Conservation (phyloP, 2,888 invertebrate genomes). For the Dendrolimus pini region DNA sequence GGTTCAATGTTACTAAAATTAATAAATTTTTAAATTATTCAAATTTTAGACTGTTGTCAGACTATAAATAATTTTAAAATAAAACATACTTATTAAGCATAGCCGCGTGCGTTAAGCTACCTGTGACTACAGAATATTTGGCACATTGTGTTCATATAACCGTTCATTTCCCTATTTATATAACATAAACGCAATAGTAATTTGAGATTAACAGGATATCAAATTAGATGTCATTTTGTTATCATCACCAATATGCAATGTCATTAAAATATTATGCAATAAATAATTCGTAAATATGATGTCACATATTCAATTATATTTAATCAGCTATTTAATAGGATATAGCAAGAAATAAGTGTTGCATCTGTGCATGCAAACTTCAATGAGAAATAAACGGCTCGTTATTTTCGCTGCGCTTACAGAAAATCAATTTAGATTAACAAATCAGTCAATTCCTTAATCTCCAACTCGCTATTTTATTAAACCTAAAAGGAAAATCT, state of each 20-base stretch:
- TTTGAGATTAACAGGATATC: constrained; percentile 6
- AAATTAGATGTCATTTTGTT: not conserved
- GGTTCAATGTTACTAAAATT: too few relatives aligned
- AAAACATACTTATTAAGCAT: not conserved
- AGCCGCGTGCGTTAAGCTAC: constrained; percentile 31
- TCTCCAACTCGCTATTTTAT: constrained; percentile 22
- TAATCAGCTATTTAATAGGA: too few relatives aligned
- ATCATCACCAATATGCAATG: too few relatives aligned
- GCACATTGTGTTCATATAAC: constrained; percentile 46
- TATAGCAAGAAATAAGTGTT: too few relatives aligned
- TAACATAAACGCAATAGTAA: constrained; percentile 7
- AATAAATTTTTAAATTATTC: too few relatives aligned
- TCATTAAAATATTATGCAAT: too few relatives aligned
- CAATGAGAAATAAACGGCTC: constrained; percentile 9
- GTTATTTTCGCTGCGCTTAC: constrained; percentile 19
- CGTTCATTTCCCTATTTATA: constrained; percentile 23
- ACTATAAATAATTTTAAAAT: too few relatives aligned
- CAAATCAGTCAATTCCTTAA: constrained; percentile 53
- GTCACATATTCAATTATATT: too few relatives aligned
- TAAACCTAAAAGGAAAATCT: constrained; percentile 35
- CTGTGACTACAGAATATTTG: constrained; percentile 66
- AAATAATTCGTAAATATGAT: too few relatives aligned
- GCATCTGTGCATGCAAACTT: too few relatives aligned
- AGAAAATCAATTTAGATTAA: constrained; percentile 31
- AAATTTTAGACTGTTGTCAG: too few relatives aligned